Evolutionary conservation across 2,888 invertebrate genomes (phyloP), one percentile per base, ranked within the genome.

Genomic region (Tetramorium bicarinatum): DNA sequence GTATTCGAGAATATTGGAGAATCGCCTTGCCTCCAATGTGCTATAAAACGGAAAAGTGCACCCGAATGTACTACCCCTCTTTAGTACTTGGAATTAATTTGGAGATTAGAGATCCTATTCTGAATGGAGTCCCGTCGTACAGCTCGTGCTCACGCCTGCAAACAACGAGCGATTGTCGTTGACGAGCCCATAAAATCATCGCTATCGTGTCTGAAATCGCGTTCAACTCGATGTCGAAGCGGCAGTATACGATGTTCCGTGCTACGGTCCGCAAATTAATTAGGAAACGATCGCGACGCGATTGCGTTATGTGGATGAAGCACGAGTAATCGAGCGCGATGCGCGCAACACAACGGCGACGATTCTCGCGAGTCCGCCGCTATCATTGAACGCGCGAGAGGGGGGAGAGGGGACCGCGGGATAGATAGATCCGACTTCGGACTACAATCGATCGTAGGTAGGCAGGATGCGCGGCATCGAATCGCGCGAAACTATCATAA

Each of bases 231-330:
- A 80, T 72, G 79, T 72, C 59, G 59, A 25, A 72, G 72, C 47
- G 72, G 18, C 34, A 21, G 15, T 71, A 47, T 79, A 71, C 72
- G 54, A 47, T 59, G 72, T 66, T 21, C 21, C 56, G 56, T 44
- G 54, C n/a, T 29, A 44, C 69, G 79, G 34, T 47, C 34, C 38
- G 59, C 72, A 80, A 80, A 80, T 80, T 80, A 80, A 80, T 80
- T 80, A 80, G 79, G 79, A 80, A 80, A 80, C 59, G 79, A 79
- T 79, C 79, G 29, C 62, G 49, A 38, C 62, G 62, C 62, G 75
- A 76, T 76, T 64, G 52, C 47, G 79, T 38, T 72, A 54, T 47
- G 54, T 69, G 29, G 47, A 71, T 29, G 56, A 38, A 71, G 71
- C 52, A 67, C 54, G 69, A 56, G 79, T 59, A 47, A 79, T 79